These are phyloP conservation scores for Peromyscus polionotus DNA, from an alignment of 2,113 vertebrate genomes.

Conservation along the genomic window DNA sequence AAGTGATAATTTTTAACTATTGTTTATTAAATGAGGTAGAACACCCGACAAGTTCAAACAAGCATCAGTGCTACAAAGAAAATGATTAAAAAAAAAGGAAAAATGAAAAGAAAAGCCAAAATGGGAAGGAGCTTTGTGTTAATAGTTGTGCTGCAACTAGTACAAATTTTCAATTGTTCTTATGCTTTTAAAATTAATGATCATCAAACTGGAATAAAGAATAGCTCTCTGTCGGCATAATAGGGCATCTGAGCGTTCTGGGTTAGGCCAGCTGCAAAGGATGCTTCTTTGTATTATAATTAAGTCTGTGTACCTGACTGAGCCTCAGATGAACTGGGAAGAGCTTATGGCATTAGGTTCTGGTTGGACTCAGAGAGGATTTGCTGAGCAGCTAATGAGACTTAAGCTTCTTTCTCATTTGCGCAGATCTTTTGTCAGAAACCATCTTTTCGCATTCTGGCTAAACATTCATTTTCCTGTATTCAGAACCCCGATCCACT, in stretches of 20 bases:
- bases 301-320: not conserved
- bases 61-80: not conserved
- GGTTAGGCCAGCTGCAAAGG: not conserved
- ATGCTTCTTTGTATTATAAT: not conserved
- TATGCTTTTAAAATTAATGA: not conserved
- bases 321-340: not conserved
- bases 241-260: not conserved
- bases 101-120: not conserved
- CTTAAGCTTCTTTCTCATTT: constrained; percentile 22
- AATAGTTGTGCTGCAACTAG: not conserved
- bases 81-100: not conserved
- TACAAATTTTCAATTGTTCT: not conserved
- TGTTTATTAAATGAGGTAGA: not conserved
- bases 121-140: not conserved
- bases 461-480: constrained; percentile 3
- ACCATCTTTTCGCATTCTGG: not conserved
- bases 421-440: not conserved
- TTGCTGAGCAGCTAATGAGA: constrained; percentile 43
- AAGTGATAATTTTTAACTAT: not conserved
- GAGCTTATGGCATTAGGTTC: not conserved
- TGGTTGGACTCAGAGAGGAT: not conserved
- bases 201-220: not conserved
- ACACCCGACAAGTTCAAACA: not conserved
- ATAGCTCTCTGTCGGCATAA: not conserved
- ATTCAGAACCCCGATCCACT: not conserved